phyloP scores from a whole-genome alignment of 2,113 vertebrate species.

The Callospermophilus lateralis region DNA sequence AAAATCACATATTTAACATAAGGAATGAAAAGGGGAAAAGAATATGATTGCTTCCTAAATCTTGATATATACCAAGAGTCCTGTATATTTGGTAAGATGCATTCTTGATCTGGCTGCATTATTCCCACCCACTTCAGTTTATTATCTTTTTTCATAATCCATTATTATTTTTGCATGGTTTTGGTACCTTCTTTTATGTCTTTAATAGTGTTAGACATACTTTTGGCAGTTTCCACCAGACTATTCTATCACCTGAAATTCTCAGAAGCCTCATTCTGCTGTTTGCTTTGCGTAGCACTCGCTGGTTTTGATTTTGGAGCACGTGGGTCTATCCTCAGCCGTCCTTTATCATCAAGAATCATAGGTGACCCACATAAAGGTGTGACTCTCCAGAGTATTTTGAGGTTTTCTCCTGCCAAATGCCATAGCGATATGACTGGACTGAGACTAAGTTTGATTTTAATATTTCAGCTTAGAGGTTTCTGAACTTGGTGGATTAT shows the following conservation, averaged over 20 bases:
- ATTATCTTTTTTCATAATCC: background rate
- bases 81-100: background rate
- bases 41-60: conserved; percentile 23
- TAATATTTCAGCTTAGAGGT: conserved; percentile 30
- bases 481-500: conserved; percentile 5
- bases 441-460: conserved; percentile 55
- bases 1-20: conserved; percentile 64
- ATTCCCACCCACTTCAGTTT: background rate
- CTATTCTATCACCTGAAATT: conserved; percentile 6
- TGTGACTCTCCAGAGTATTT: background rate
- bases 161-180: conserved; percentile 9
- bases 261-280: background rate
- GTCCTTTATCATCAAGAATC: background rate
- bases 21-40: conserved; percentile 41
- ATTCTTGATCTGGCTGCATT: background rate
- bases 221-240: background rate
- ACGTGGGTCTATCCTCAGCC: background rate
- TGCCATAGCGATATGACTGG: background rate
- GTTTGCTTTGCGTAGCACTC: background rate
- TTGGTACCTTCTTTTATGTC: conserved; percentile 23
- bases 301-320: background rate
- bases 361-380: background rate
- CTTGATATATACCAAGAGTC: background rate
- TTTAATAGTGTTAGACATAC: conserved; percentile 36
- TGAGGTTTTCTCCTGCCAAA: background rate